Evolutionary conservation across 2,888 invertebrate species (phyloP), one percentile per base, ranked within the genome.

Genomic region (Tachystola acroxantha): DNA sequence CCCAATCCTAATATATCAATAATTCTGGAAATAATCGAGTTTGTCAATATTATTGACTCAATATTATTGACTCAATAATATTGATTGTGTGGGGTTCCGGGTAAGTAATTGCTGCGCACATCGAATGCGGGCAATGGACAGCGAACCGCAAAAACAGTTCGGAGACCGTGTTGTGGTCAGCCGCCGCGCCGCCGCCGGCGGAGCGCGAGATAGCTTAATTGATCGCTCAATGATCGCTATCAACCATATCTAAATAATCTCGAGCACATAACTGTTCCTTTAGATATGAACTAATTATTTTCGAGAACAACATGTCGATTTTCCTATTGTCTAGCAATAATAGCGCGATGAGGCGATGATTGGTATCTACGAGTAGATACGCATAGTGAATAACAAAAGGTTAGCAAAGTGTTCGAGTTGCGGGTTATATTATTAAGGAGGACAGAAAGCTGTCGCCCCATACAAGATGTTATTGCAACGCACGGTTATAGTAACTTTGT

Each of bases 61-160:
- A n/a, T n/a, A n/a, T n/a, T n/a, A n/a, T n/a, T n/a, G n/a, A n/a
- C n/a, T n/a, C n/a, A n/a, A n/a, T n/a, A n/a, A n/a, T n/a, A n/a
- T n/a, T n/a, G n/a, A n/a, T n/a, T n/a, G n/a, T n/a, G n/a, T n/a
- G n/a, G n/a, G n/a, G n/a, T n/a, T n/a, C n/a, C n/a, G n/a, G n/a
- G n/a, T n/a, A 56, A 57, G 61, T 62, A 65, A 64, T 73, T 64
- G 65, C 67, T 64, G 58, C 64, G 65, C 63, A 57, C 61, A 58
- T 66, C 58, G 56, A 65, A 61, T 50, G 57, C 67, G 61, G 55
- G 61, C 69, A 64, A 70, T 70, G 66, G 64, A 67, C 64, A 64
- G 56, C 52, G 64, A 66, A 78, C 80, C 79, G 68, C 78, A 76
- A 64, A 55, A 61, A 53, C 68, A 60, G 62, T 70, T 74, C 59